These are phyloP conservation scores for Megaceryle maxima DNA, from an alignment of 2,113 vertebrate genomes.

Conservation along the genomic window DNA sequence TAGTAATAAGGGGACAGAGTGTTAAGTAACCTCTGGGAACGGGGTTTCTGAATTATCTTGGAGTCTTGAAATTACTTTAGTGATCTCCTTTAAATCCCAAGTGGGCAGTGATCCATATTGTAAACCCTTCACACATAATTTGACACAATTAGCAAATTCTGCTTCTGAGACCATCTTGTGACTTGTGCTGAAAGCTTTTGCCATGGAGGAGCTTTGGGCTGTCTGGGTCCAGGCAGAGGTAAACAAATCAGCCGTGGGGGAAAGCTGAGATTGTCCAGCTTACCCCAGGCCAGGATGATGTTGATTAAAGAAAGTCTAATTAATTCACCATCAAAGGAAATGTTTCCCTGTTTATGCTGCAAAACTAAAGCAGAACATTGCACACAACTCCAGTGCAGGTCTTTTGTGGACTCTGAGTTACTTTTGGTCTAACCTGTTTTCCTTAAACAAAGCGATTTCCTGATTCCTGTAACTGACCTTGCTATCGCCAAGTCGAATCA, in stretches of 20 bases:
- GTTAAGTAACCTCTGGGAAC: conserved; percentile 7
- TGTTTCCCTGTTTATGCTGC: not conserved
- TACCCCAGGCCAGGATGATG: not conserved
- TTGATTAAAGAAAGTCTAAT: not conserved
- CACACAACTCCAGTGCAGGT: not conserved
- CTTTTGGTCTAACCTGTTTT: not conserved
- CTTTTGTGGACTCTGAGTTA: not conserved
- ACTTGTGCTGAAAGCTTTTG: not conserved
- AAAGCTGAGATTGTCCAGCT: not conserved
- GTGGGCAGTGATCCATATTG: conserved; percentile 42
- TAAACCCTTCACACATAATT: conserved; percentile 41
- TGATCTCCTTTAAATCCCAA: conserved; percentile 36
- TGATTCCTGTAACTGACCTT: not conserved
- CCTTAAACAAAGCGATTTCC: not conserved
- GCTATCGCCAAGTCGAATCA: not conserved
- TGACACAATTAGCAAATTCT: conserved; percentile 39
- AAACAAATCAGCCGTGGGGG: not conserved
- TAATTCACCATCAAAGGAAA: not conserved
- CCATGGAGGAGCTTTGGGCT: not conserved
- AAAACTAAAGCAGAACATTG: not conserved
- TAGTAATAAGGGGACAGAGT: not conserved
- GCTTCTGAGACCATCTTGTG: conserved; percentile 17
- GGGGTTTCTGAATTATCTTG: conserved; percentile 5
- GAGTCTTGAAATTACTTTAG: conserved; percentile 40
- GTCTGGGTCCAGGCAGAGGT: not conserved